These are phyloP conservation scores for Ganaspis sp. DNA, from an alignment of 1,140 invertebrate genomes.

Conservation along the genomic window DNA sequence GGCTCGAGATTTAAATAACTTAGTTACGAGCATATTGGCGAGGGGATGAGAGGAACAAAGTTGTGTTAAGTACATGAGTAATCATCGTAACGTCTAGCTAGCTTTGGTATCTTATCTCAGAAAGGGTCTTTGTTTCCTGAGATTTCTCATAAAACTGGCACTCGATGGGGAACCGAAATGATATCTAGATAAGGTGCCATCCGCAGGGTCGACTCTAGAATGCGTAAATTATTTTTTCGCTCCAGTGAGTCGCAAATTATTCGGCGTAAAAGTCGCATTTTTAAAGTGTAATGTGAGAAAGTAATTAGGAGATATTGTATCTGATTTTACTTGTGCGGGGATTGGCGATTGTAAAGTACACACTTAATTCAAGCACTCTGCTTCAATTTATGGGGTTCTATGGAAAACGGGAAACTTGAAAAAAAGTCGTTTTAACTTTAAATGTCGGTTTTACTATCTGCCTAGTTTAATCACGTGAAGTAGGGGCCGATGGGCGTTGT, in stretches of 20 bases:
- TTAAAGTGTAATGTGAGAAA: slow-evolving; percentile 17
- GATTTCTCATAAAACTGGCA: slow-evolving; percentile 22
- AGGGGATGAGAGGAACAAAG: not conserved
- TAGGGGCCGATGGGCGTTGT: too few species aligned
- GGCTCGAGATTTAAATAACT: slow-evolving; percentile 9
- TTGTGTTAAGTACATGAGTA: slow-evolving; percentile 21
- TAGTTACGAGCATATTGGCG: not conserved
- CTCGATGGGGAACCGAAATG: slow-evolving; percentile 16
- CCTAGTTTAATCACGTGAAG: too few species aligned
- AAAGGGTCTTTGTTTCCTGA: slow-evolving; percentile 20
- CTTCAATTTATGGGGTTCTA: not conserved
- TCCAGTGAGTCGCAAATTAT: slow-evolving; percentile 31
- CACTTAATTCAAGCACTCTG: not conserved
- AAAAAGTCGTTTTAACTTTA: not conserved
- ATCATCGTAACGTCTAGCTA: slow-evolving; percentile 20
- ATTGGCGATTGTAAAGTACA: slow-evolving; percentile 6
- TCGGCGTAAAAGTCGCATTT: slow-evolving; percentile 15
- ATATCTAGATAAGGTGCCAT: slow-evolving; percentile 19
- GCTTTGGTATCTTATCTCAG: not conserved
- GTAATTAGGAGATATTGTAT: slow-evolving; percentile 23
- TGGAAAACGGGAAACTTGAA: not conserved
- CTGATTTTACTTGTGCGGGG: not conserved
- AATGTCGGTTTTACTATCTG: too few species aligned
- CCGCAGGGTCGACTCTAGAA: slow-evolving; percentile 10
- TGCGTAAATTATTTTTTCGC: slow-evolving; percentile 28